phyloP scores from a whole-genome alignment of 1,140 invertebrate species.

The Pseudachorutes palmiensis region DNA sequence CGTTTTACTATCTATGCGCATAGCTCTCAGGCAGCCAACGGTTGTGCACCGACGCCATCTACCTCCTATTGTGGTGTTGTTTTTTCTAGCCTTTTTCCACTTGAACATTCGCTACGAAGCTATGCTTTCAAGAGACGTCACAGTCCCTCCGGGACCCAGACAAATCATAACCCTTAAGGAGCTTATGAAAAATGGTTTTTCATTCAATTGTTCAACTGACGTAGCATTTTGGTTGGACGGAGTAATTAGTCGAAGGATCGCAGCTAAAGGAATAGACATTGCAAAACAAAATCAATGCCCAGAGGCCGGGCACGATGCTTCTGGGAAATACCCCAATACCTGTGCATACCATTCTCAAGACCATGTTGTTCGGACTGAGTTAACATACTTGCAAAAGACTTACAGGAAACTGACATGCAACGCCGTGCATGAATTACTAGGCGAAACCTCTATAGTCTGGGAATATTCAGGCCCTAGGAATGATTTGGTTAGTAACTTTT shows the following conservation, averaged over 20 bases:
- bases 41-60: neutral
- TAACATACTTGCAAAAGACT: neutral
- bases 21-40: neutral
- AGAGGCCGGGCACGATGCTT: neutral
- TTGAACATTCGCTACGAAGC: neutral
- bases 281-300: neutral
- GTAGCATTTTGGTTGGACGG: neutral
- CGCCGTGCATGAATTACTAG: neutral
- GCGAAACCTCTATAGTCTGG: neutral
- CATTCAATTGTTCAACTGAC: neutral
- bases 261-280: neutral
- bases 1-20: neutral
- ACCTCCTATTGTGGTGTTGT: neutral
- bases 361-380: neutral
- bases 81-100: neutral
- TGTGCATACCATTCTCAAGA: neutral
- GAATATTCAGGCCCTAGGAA: neutral
- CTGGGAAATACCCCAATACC: neutral
- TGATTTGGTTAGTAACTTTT: neutral
- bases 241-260: neutral
- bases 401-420: neutral
- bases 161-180: neutral
- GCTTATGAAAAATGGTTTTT: neutral
- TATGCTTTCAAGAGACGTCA: neutral
- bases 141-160: neutral